A percentile compares a stretch with the other conserved stretches of the same genome.
Evolutionary conservation across 2,113 vertebrate genomes (phyloP).

Genomic region (Burhinus oedicnemus): DNA sequence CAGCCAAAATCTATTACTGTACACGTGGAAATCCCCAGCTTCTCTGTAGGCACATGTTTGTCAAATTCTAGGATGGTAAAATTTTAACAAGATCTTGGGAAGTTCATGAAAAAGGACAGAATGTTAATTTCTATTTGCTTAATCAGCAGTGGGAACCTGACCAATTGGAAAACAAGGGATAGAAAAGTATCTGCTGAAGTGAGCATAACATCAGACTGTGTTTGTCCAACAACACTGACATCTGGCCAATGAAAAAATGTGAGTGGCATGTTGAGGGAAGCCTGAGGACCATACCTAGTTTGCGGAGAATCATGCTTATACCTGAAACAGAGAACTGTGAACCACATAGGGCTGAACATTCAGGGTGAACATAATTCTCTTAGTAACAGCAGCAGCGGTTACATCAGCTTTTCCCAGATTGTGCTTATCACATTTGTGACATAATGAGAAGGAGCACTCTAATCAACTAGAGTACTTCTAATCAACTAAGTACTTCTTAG

Average conservation of each 20-base stretch:
- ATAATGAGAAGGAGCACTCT: background rate
- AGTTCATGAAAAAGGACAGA: background rate
- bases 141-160: background rate
- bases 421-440: background rate
- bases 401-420: background rate
- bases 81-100: background rate
- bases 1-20: slow-evolving; percentile 75
- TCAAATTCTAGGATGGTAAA: background rate
- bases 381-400: background rate
- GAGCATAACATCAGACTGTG: background rate
- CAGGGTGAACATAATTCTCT: background rate
- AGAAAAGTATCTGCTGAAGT: background rate
- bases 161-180: background rate
- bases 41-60: slow-evolving; percentile 15
- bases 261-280: background rate
- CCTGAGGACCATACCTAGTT: background rate
- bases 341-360: background rate
- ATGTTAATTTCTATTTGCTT: background rate
- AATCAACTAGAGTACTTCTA: background rate
- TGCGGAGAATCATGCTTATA: background rate
- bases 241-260: background rate
- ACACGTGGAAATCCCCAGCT: slow-evolving; percentile 74
- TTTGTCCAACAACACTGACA: background rate
- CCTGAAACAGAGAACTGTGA: background rate
- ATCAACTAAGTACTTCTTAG: background rate